Conservation (phyloP, 2,797 vertebrate genomes). For the Lemur catta region DNA sequence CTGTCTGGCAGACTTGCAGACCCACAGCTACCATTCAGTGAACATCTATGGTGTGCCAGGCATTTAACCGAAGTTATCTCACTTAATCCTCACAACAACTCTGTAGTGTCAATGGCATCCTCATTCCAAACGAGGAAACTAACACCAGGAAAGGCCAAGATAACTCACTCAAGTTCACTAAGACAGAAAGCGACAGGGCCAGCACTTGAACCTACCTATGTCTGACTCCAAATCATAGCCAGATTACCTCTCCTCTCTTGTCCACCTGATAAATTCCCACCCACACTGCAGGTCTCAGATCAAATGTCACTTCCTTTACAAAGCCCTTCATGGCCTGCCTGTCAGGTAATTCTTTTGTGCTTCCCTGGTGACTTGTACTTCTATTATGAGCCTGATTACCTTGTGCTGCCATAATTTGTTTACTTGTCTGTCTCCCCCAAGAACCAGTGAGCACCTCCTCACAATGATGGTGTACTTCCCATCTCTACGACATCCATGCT, state of each 20-base stretch:
- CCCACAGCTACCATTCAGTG: not conserved
- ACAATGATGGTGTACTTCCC: fast-evolving
- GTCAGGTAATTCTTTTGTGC: not conserved
- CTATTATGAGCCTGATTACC: not conserved
- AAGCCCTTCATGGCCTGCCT: not conserved
- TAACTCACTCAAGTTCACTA: not conserved
- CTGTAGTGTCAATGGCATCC: fast-evolving
- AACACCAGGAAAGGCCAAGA: not conserved
- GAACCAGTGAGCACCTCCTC: not conserved
- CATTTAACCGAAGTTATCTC: not conserved
- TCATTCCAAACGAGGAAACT: not conserved
- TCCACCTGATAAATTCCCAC: not conserved
- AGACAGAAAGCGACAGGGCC: not conserved
- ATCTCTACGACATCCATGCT: not conserved
- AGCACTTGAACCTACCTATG: not conserved
- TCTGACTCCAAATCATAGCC: not conserved
- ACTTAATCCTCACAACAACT: not conserved
- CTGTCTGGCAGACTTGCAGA: not conserved
- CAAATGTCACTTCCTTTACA: not conserved
- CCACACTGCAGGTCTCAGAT: not conserved
- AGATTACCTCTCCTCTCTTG: not conserved
- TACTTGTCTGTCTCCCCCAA: not conserved
- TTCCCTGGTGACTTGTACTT: not conserved
- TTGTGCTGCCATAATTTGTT: not conserved
- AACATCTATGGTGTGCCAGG: fast-evolving